Percentiles rank a stretch among this genome's conserved stretches.
Evolutionary conservation across 2,797 vertebrate species (phyloP).

Genomic region (Cryptoprocta ferox): DNA sequence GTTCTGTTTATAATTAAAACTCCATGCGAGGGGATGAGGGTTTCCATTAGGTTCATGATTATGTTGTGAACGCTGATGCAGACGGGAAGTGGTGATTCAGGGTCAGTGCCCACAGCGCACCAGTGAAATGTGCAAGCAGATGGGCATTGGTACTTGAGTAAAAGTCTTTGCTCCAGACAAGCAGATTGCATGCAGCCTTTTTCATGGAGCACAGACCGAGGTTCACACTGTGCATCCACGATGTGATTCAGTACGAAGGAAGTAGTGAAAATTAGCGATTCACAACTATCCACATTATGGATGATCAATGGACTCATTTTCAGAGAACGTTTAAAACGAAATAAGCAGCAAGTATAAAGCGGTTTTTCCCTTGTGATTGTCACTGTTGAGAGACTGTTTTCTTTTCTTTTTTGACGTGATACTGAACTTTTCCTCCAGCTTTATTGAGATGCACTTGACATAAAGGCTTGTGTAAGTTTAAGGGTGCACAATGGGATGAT

Average conservation of each 20-base stretch:
- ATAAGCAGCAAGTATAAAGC: not conserved
- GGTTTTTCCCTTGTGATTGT: rapidly evolving
- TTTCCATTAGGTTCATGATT: not conserved
- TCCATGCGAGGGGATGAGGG: not conserved
- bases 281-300: not conserved
- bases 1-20: not conserved
- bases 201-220: not conserved
- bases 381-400: not conserved
- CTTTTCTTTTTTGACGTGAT: not conserved
- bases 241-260: not conserved
- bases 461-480: not conserved
- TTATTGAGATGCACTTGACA: not conserved
- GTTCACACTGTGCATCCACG: not conserved
- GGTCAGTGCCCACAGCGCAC: not conserved
- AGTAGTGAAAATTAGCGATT: not conserved
- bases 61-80: not conserved
- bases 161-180: not conserved
- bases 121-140: not conserved
- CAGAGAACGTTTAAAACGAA: not conserved
- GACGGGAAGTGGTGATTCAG: not conserved
- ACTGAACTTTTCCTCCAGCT: not conserved
- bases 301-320: not conserved
- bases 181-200: not conserved
- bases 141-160: not conserved
- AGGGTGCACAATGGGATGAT: not conserved